A percentile compares a stretch with the other conserved stretches of the same genome.
phyloP scores from a whole-genome alignment of 2,888 invertebrate genomes.

The Thymelicus lineola region DNA sequence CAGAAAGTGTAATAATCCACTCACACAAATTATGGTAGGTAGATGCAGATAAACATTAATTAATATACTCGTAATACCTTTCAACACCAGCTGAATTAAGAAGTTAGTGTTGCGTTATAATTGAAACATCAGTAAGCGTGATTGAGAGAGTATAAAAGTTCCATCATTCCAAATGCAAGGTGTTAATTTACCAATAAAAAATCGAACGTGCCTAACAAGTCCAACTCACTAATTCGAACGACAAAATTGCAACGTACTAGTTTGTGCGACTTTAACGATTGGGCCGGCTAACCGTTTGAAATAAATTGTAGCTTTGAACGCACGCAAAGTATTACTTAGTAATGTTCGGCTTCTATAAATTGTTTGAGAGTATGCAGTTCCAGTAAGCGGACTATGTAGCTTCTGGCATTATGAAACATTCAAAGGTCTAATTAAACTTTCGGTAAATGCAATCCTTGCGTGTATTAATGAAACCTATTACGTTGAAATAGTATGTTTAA shows the following conservation, averaged over 20 bases:
- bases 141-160: neutral
- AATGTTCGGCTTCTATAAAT: slow-evolving; percentile 40
- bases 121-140: no score
- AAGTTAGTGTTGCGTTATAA: no score
- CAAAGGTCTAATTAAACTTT: no score
- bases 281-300: neutral
- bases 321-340: slow-evolving; percentile 10
- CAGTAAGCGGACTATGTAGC: neutral
- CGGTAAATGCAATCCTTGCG: no score
- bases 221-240: slow-evolving; percentile 66
- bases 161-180: neutral
- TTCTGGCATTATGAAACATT: no score
- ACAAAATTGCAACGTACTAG: slow-evolving; percentile 39
- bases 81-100: no score
- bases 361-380: slow-evolving; percentile 28
- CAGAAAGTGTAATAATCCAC: no score
- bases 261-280: slow-evolving; percentile 11
- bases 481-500: no score
- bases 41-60: no score
- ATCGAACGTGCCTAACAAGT: slow-evolving; percentile 69
- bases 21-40: no score
- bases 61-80: no score
- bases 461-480: no score
- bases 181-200: slow-evolving; percentile 40
- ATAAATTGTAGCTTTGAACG: slow-evolving; percentile 17